Evolutionary conservation across 1,140 invertebrate genomes (phyloP).

Genomic region (Lerema accius): DNA sequence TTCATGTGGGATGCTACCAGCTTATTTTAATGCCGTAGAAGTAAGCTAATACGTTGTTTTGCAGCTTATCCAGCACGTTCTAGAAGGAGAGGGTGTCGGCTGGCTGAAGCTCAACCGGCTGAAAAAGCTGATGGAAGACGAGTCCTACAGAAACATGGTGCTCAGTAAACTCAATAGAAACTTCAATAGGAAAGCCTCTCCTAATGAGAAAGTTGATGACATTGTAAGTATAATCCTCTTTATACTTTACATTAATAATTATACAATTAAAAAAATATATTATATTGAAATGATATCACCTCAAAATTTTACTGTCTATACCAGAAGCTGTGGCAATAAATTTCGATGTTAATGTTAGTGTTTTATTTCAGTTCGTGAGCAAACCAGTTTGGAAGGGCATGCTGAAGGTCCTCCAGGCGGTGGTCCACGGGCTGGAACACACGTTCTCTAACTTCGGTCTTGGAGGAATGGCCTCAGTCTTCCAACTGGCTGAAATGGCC

Average conservation of each 20-base stretch:
- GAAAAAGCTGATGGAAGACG: conserved; percentile 99
- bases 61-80: conserved; percentile 94
- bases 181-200: conserved; percentile 95
- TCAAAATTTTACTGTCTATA: too few relatives aligned
- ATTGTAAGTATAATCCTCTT: conserved; percentile 92
- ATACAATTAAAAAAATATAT: too few relatives aligned
- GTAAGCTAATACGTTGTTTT: too few relatives aligned
- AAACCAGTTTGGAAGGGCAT: conserved; percentile 98
- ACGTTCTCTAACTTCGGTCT: conserved; percentile 97
- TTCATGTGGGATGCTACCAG: too few relatives aligned
- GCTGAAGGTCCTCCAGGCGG: conserved; percentile 94
- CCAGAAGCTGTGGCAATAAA: too few relatives aligned
- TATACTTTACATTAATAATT: too few relatives aligned
- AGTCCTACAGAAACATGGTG: conserved; percentile 98
- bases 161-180: conserved; percentile 97
- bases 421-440: conserved; percentile 94
- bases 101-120: conserved; percentile 97
- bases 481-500: conserved; percentile 98
- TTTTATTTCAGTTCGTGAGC: conserved; percentile 88
- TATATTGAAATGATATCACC: too few relatives aligned
- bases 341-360: background rate
- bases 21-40: too few relatives aligned
- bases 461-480: conserved; percentile 98
- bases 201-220: conserved; percentile 98
- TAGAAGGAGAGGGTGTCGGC: conserved; percentile 98